Evolutionary conservation across 2,888 invertebrate genomes (phyloP), one percentile per base, ranked within the genome.

Genomic region (Apodemia hepburni): DNA sequence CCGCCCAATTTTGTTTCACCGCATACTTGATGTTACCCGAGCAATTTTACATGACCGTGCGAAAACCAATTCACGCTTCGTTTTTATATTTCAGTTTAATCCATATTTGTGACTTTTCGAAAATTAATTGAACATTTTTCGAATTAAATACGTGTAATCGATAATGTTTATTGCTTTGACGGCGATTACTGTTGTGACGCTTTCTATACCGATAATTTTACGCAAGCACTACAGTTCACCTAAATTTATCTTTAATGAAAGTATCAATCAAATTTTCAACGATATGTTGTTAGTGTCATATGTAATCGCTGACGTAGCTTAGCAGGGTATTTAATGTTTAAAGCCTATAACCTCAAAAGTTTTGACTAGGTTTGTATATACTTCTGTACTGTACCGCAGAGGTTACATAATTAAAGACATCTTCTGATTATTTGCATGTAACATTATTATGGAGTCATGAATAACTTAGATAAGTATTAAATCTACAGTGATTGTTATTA

Each of bases 1-100:
- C 79, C 80, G 81, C 82, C 87, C 83, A 87, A 88, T 87, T 87
- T 85, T 71, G 73, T 80, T 82, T 83, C 82, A 82, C 82, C 78
- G 76, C 78, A 79, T 75, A 79, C 75, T 80, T 76, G 74, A 73
- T 79, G 74, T 74, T 66, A 71, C 65, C 64, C 66, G 74, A 77
- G 72, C 74, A 76, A 78, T 80, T 82, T 83, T 76, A 81, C 76
- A 78, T 76, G 79, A 80, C 78, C 82, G 81, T 83, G 84, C 82
- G 82, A 85, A 85, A 79, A 79, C 76, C 73, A 72, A 74, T 73
- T 76, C 73, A 75, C 73, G 70, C 69, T 77, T 75, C 75, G 73
- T 66, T 76, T 73, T 73, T 75, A 68, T 60, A 70, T 76, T 76
- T 77, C 73, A 70, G 71, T 77, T 71, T 69, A 27, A 71, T 74